Base-by-base conservation (phyloP, 2,797 vertebrate genomes). In the Paratrypauchen microcephalus region DNA sequence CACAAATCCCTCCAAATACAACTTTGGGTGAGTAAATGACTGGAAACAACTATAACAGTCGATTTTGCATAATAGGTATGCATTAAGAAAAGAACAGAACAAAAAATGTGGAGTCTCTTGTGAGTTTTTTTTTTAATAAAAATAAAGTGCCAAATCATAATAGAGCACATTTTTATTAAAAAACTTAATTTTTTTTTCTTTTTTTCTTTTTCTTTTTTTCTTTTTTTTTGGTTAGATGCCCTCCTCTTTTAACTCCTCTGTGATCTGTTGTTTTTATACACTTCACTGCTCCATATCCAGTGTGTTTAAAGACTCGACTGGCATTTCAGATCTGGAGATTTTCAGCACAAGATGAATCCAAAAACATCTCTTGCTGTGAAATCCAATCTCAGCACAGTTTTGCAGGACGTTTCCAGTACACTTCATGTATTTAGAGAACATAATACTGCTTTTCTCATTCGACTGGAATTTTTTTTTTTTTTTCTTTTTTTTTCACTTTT, bases 401-500 rank as follows among this genome's bases (percentile, higher is more conserved):
- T 55, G 23, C 52, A 55, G 23, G 52, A 55, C 52, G 7, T 55
- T 52, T 55, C 11, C 12, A 41, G 11, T 23, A 16, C 4, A 23
- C n/a, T 55, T 23, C 4, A 55, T 55, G 21, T 13, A 55, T 55
- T 55, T 55, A 55, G n/a, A 54, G 11, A 9, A 23, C 52, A 54
- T 21, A 12, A 23, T 11, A 55, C 11, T 8, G 21, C 21, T 23
- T 55, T 23, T 21, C 50, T 23, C 50, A 23, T n/a, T 21, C 24
- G 52, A 23, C 21, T 55, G 3, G n/a, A 23, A 50, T 50, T 24
- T 56, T 56, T 56, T 13, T 55, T 23, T 13, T 24, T 2, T 56
- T 77, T 81, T n/a, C n/a, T n/a, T n/a, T n/a, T n/a, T n/a, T 78
- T 75, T 72, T 80, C 76, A 1, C 3, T 2, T 4, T n/a, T 6